phyloP scores from a whole-genome alignment of 2,113 vertebrate species.

The Anas platyrhynchos region DNA sequence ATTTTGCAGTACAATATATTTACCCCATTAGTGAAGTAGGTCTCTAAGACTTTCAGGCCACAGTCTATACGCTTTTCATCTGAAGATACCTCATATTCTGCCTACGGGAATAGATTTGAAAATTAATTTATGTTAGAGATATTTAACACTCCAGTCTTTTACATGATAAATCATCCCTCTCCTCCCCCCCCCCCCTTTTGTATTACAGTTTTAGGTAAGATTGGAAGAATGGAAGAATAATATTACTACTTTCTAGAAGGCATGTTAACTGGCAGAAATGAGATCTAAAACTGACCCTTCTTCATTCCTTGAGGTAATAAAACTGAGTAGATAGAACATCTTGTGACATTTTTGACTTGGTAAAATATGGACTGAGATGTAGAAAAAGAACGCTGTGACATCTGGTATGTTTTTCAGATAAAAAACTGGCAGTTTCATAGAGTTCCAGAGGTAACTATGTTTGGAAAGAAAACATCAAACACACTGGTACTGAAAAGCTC shows the following conservation, averaged over 20 bases:
- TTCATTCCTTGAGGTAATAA: background rate
- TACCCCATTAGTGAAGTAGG: slow-evolving; percentile 88
- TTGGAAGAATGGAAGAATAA: background rate
- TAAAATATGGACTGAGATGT: background rate
- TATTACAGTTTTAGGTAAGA: background rate
- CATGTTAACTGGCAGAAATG: background rate
- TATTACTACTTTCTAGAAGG: background rate
- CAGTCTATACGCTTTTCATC: slow-evolving; percentile 86
- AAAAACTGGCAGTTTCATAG: background rate
- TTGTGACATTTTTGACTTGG: background rate
- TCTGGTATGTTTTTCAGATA: background rate
- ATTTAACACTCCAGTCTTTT: background rate
- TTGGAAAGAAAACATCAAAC: background rate
- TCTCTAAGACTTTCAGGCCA: slow-evolving; percentile 84
- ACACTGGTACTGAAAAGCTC: background rate
- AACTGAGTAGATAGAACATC: background rate
- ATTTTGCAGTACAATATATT: slow-evolving; percentile 23
- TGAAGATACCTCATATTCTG: slow-evolving; percentile 86
- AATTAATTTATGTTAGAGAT: background rate
- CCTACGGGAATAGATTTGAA: slow-evolving; percentile 67
- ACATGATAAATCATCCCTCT: background rate
- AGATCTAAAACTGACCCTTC: background rate
- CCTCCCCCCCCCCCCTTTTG: background rate
- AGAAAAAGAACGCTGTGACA: background rate
- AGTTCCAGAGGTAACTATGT: background rate